These are phyloP conservation scores for Drosophila robusta DNA, from an alignment of 2,888 invertebrate genomes.

Conservation along the genomic window DNA sequence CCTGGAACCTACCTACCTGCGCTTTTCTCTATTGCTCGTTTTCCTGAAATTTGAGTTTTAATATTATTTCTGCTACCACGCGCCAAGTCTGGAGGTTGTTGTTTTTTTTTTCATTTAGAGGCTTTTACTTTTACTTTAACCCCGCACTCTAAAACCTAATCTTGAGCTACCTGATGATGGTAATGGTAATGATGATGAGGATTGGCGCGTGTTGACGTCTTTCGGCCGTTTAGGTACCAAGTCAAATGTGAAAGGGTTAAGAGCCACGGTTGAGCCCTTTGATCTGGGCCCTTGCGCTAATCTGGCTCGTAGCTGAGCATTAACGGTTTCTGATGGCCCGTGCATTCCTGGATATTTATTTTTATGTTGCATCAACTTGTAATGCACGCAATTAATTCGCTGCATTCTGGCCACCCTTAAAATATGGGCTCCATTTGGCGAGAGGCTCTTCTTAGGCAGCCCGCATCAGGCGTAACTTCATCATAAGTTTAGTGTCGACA, in stretches of 20 bases:
- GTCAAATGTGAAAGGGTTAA: conserved; percentile 34
- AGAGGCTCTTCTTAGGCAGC: conserved; percentile 17
- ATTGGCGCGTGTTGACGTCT: conserved; percentile 39
- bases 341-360: conserved; percentile 50
- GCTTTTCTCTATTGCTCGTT: conserved; percentile 21
- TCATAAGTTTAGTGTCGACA: conserved; percentile 1
- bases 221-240: conserved; percentile 29
- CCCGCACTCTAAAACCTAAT: neutral
- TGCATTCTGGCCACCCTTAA: no score
- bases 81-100: conserved; percentile 22
- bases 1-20: conserved; percentile 52
- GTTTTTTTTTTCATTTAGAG: conserved; percentile 7
- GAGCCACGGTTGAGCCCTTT: conserved; percentile 11
- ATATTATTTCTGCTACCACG: conserved; percentile 10
- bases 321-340: conserved; percentile 51
- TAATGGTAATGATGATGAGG: conserved; percentile 12
- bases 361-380: conserved; percentile 1
- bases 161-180: conserved; percentile 39
- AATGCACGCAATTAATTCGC: conserved; percentile 20
- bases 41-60: conserved; percentile 41
- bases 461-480: conserved; percentile 35
- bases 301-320: conserved; percentile 32
- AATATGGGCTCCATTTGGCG: no score
- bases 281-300: conserved; percentile 16
- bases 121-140: conserved; percentile 39